Percentiles rank a stretch among this genome's conserved stretches.
Conservation (phyloP, 2,797 vertebrate genomes). For the Tragelaphus oryx region DNA sequence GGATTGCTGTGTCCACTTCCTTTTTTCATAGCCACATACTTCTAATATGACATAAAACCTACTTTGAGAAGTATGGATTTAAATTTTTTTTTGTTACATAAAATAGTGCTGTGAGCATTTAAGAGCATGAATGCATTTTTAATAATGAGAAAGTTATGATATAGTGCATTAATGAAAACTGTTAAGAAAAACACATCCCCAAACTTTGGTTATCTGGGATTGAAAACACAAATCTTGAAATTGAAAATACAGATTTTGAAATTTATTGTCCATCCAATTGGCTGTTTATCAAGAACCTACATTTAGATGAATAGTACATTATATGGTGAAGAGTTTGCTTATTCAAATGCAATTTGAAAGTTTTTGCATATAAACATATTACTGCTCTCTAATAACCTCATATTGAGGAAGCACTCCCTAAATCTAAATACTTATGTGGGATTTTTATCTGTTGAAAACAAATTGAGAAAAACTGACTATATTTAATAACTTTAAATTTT, state of each 20-base stretch:
- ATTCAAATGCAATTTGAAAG: background rate
- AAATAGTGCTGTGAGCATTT: background rate
- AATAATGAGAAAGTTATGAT: background rate
- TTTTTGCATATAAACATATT: background rate
- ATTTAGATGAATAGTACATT: background rate
- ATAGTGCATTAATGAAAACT: background rate
- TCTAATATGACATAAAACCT: background rate
- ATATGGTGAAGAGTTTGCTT: background rate
- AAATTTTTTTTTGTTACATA: background rate
- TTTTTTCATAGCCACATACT: background rate
- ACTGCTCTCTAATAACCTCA: background rate
- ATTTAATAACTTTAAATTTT: background rate
- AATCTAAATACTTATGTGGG: background rate
- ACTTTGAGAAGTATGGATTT: background rate
- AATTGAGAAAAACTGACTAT: background rate
- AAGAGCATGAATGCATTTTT: background rate
- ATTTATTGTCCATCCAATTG: background rate
- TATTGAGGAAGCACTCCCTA: background rate
- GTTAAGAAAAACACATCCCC: background rate
- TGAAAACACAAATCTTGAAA: background rate
- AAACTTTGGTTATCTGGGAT: background rate
- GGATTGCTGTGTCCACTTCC: background rate
- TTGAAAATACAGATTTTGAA: background rate
- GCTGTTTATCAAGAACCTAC: background rate
- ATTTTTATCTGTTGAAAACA: background rate